Base-by-base conservation (phyloP, 2,888 invertebrate species). In the Lithophane socia region DNA sequence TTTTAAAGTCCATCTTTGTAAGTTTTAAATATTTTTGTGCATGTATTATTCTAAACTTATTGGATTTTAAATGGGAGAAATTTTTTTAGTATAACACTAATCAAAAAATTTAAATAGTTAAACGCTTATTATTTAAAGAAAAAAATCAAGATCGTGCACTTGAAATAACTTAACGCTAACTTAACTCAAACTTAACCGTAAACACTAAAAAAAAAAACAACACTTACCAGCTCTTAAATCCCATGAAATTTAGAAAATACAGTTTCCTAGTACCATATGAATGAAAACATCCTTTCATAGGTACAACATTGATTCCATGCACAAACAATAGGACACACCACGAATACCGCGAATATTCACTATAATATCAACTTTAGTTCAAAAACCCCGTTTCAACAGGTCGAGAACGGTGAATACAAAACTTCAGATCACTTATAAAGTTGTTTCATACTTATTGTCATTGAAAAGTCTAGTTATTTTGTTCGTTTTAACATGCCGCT, bases 211-310 rank as follows among this genome's bases (percentile, higher is more conserved):
- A 1, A 44, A 71, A 37, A 73, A 61, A n/a, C 69, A 84, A 67
- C 49, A 95, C 96, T 95, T 87, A 96, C 96, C 95, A 91, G 91
- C 90, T 90, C 86, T 92, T 84, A 89, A 94, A 94, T 95, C 93
- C 96, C 96, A 96, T 96, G 92, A 93, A 96, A 93, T 91, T 92
- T 87, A 91, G 92, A 93, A 94, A 87, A 91, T 86, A 78, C 78
- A 83, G 87, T 90, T 92, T 93, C 93, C 91, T 92, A 93, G 90
- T 90, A 92, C 82, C 90, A 88, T 90, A 86, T 88, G 89, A 92
- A 92, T 69, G 87, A 88, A 91, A 96, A 95, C 95, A 96, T 96
- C 94, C 95, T 95, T 91, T 92, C 91, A 94, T 92, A 92, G 89
- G 90, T 89, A 90, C 89, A 94, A 93, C 94, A 94, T 92, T 90